Evolutionary conservation across 35 echinoderm and acorn worm genomes (phyloP), one percentile per base, ranked within the genome.

Genomic region (Apostichopus californicus): DNA sequence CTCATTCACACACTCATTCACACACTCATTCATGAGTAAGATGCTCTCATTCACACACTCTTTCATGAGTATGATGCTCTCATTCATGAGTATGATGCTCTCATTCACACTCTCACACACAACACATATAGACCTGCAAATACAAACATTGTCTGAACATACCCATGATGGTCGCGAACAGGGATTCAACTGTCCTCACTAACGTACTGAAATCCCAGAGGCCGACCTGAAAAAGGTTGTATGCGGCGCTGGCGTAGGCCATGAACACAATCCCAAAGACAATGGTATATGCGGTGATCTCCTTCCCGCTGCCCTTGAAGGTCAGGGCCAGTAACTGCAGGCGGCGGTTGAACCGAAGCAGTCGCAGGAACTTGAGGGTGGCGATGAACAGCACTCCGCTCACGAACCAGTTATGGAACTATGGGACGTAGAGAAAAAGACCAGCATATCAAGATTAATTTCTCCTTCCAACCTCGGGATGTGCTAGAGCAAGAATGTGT

Each of bases 131-230:
- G 28, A 60, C 0, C 6, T 60, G 4, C 12, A 61, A 8, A 61
- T 61, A 61, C 0, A 75, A 7, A 75, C n/a, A n/a, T 75, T 75
- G 5, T 28, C 53, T 46, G 1, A 55, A 9, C 97, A 90, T 86
- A 99, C 97, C 97, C 58, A 99, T 91, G 15, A 99, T 90, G 6
- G 95, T 96, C 63, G 97, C 94, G 68, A 99, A 99, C 5, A 99
- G 91, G 8, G 97, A 93, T 86, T 96, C 97, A 53, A 99, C 80
- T 13, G 97, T 96, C 28, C 81, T 79, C 3, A 94, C 90, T 8
- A 94, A 65, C 8, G 97, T 95, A 60, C 93, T 93, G 87, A 95
- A 99, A 55, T 96, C 93, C 0, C 24, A 56, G 13, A 99, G 75
- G 18, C 89, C 17, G 0, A 92, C 54, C 54, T 88, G 64, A 78